A percentile compares a stretch with the other conserved stretches of the same genome.
Evolutionary conservation across 2,888 invertebrate species (phyloP).

Genomic region (Macrosiphum euphorbiae): DNA sequence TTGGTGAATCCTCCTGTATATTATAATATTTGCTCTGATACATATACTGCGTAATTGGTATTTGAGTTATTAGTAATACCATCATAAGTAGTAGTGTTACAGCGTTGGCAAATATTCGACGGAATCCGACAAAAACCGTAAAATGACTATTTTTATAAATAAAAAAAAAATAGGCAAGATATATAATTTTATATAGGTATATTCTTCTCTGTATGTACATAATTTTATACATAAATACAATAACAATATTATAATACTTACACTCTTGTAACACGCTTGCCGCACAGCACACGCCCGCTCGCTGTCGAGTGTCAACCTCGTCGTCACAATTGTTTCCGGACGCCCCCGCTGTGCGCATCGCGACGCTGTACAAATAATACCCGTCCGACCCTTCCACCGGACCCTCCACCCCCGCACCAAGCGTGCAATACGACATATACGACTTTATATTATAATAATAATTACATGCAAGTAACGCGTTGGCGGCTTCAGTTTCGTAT

Average conservation of each 20-base stretch:
- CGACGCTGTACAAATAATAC: no score
- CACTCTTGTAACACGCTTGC: background rate
- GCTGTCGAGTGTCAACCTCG: slow-evolving; percentile 16
- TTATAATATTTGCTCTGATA: no score
- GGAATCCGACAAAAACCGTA: background rate
- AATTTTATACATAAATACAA: background rate
- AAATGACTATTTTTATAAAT: background rate
- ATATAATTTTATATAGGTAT: background rate
- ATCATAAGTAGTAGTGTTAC: background rate
- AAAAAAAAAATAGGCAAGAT: background rate
- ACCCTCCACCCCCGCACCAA: background rate
- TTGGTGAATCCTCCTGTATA: background rate
- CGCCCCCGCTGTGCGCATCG: background rate
- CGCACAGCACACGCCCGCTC: background rate
- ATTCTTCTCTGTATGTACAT: background rate
- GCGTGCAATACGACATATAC: background rate
- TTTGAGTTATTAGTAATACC: no score
- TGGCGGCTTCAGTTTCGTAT: background rate
- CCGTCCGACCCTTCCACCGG: background rate
- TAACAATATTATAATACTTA: background rate
- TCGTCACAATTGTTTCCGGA: slow-evolving; percentile 30
- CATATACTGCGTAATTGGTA: no score
- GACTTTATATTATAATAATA: background rate
- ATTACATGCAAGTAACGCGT: background rate
- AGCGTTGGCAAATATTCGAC: background rate